Percentiles rank a stretch among this genome's conserved stretches.
Conservation (phyloP, 2,797 vertebrate species). For the Sandelia bainsii region DNA sequence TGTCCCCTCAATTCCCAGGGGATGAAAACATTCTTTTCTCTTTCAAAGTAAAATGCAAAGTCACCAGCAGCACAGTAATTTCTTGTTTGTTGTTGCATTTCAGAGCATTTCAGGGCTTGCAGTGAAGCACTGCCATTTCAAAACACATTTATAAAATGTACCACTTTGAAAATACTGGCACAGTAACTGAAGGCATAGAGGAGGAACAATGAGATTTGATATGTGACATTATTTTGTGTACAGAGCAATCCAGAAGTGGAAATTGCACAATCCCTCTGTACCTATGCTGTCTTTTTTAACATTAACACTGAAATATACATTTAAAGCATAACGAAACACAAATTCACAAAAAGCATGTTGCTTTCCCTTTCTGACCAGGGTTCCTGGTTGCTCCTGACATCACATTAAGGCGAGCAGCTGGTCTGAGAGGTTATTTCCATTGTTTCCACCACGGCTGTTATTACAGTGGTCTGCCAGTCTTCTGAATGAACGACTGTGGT, state of each 20-base stretch:
- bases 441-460: conserved; percentile 65
- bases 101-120: conserved; percentile 64
- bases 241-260: conserved; percentile 63
- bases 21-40: conserved; percentile 29
- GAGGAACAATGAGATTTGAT: conserved; percentile 70
- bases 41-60: conserved; percentile 42
- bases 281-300: conserved; percentile 42
- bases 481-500: conserved; percentile 80
- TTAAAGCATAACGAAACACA: conserved; percentile 71
- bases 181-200: conserved; percentile 74
- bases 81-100: conserved; percentile 49
- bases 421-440: conserved; percentile 78
- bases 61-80: conserved; percentile 32
- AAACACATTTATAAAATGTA: conserved; percentile 73
- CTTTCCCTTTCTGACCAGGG: conserved; percentile 70
- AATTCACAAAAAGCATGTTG: conserved; percentile 71
- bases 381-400: conserved; percentile 69
- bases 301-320: conserved; percentile 67
- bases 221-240: conserved; percentile 62
- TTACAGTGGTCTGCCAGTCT: conserved; percentile 70
- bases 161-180: conserved; percentile 72
- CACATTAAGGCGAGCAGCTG: conserved; percentile 65
- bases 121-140: conserved; percentile 59
- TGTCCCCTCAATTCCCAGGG: conserved; percentile 12
- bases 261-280: conserved; percentile 82